A percentile compares a stretch with the other conserved stretches of the same genome.
Conservation (phyloP, 2,113 vertebrate species). For the Anoura caudifer region DNA sequence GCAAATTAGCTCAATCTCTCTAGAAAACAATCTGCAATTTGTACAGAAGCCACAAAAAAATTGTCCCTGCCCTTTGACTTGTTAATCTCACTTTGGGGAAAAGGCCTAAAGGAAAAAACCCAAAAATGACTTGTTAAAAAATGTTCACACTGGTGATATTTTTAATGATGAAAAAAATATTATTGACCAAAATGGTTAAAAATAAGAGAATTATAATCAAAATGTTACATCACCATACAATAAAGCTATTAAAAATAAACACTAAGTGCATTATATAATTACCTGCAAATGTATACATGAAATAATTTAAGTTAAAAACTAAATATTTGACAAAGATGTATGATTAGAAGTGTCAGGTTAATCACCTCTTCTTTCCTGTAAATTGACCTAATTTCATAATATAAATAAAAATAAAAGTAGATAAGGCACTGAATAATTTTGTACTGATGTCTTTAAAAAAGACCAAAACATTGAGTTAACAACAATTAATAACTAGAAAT, state of each 20-base stretch:
- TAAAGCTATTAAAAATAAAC: constrained; percentile 29
- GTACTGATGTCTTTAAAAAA: neutral
- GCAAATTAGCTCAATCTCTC: neutral
- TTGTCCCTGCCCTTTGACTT: constrained; percentile 1
- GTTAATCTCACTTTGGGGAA: constrained; percentile 22
- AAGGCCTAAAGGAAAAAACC: constrained; percentile 19
- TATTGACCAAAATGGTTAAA: neutral
- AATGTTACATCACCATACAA: neutral
- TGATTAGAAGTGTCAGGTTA: constrained; percentile 8
- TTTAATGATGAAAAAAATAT: constrained; percentile 39
- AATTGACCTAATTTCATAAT: constrained; percentile 10
- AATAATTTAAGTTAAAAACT: constrained; percentile 24
- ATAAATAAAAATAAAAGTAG: constrained; percentile 31
- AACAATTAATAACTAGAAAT: neutral
- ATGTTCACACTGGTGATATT: neutral
- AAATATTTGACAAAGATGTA: neutral
- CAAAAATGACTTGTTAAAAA: constrained; percentile 30
- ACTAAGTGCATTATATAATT: neutral
- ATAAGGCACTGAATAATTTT: neutral
- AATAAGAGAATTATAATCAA: constrained; percentile 27
- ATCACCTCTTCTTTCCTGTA: neutral
- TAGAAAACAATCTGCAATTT: neutral
- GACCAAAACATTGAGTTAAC: neutral
- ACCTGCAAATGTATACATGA: neutral
- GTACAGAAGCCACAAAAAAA: constrained; percentile 1